Evolutionary conservation across 2,888 invertebrate genomes (phyloP).

Genomic region (Clitarchus hookeri): DNA sequence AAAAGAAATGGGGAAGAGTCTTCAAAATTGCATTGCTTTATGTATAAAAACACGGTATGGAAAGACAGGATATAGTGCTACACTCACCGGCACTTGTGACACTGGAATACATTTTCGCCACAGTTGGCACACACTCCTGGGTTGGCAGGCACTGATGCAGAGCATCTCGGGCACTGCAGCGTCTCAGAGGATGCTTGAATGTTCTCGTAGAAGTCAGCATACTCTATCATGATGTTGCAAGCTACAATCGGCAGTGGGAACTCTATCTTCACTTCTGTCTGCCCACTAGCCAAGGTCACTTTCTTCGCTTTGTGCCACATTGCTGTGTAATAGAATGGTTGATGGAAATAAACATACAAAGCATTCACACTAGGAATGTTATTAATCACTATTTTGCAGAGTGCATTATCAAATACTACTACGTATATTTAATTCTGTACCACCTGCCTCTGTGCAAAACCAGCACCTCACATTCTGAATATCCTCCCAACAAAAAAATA

Average conservation of each 20-base stretch:
- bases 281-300: constrained; percentile 85
- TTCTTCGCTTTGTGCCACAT: constrained; percentile 98
- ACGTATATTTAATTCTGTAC: too few species aligned
- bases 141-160: constrained; percentile 94
- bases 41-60: too few species aligned
- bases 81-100: constrained; percentile 89
- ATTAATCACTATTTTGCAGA: too few species aligned
- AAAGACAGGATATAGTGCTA: too few species aligned
- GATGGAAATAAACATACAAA: too few species aligned
- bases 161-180: constrained; percentile 93
- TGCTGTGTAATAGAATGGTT: constrained; percentile 54
- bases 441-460: too few species aligned
- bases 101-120: constrained; percentile 98
- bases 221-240: constrained; percentile 98
- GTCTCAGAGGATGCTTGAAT: constrained; percentile 92
- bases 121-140: constrained; percentile 97
- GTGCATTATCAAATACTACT: too few species aligned
- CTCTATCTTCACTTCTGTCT: constrained; percentile 95
- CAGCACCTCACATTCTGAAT: too few species aligned
- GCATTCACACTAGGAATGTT: too few species aligned
- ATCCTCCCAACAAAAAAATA: too few species aligned
- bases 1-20: too few species aligned
- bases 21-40: too few species aligned
- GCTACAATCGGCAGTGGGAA: constrained; percentile 96
- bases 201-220: constrained; percentile 96